Conservation (phyloP, 2,888 invertebrate species). For the Pollenia labialis region DNA sequence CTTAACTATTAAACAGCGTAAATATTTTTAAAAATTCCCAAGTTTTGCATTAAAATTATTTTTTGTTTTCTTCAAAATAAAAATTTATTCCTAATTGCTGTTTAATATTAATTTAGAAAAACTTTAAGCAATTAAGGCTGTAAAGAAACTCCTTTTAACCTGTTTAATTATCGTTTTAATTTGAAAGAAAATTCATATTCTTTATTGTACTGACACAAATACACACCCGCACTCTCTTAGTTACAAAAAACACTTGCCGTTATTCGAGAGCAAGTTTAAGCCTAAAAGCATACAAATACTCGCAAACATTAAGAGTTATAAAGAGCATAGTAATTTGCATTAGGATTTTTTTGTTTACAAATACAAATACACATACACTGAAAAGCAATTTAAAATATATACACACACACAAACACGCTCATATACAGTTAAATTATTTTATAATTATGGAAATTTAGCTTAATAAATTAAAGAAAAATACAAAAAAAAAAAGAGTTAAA, state of each 20-base stretch:
- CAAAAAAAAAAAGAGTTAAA: background rate
- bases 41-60: too few relatives aligned
- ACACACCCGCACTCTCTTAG: background rate
- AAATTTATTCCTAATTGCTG: too few relatives aligned
- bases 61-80: too few relatives aligned
- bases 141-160: background rate
- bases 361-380: conserved; percentile 14
- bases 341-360: background rate
- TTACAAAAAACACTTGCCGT: background rate
- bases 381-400: conserved; percentile 13
- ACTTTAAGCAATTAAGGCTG: background rate
- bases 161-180: background rate
- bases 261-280: background rate
- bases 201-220: background rate
- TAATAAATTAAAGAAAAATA: background rate
- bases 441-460: conserved; percentile 38
- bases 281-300: background rate
- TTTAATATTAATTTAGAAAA: background rate
- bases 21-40: too few relatives aligned
- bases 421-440: conserved; percentile 14
- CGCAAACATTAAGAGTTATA: background rate
- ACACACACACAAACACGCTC: conserved; percentile 6
- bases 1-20: too few relatives aligned
- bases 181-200: background rate
- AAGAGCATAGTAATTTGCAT: conserved; percentile 45